Evolutionary conservation across 2,797 vertebrate genomes (phyloP), one percentile per base, ranked within the genome.

Genomic region (Oryzias sinensis): DNA sequence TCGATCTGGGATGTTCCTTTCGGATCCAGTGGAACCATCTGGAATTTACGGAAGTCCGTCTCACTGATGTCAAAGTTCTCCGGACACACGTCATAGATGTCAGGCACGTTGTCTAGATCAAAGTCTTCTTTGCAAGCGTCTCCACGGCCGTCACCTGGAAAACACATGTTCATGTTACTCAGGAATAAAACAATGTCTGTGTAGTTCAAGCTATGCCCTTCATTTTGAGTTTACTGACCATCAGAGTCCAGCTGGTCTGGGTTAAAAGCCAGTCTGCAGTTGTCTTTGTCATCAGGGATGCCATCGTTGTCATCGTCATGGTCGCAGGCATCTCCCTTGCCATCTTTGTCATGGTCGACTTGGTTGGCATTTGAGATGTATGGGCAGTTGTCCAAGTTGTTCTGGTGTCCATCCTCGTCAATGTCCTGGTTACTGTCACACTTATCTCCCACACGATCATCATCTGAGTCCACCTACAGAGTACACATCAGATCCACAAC

Each of bases 391-490:
- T 99, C 97, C 76, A 98, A 88, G 70, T 99, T 99, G 89, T 99
- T 99, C 87, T 98, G 97, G 87, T 98, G 97, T 53, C 97, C 97
- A 1, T 98, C 97, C 81, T 98, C 97, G 62, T 98, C 97, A 6
- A 99, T 98, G 74, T 99, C 97, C 82, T 98, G 95, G 80, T 99
- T 99, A 77, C 92, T 97, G 87, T 98, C 97, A 49, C 97, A 99
- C 51, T 94, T 91, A 70, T 99, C 97, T 65, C 97, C 97, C 52
- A 99, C 95, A 5, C 75, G 94, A 74, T 98, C 97, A 4, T 96
- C 96, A 72, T 99, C 97, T 0, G 94, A 92, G 81, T 99, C 97
- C 56, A 94, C 88, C 97, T 99, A 74, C 52, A 62, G 48, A 25
- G 40, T 58, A 48, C 6, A 3, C 1, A 4, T 67, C 22, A 61